Base-by-base conservation (phyloP, 2,113 vertebrate species). In the Mystacornis crossleyi region DNA sequence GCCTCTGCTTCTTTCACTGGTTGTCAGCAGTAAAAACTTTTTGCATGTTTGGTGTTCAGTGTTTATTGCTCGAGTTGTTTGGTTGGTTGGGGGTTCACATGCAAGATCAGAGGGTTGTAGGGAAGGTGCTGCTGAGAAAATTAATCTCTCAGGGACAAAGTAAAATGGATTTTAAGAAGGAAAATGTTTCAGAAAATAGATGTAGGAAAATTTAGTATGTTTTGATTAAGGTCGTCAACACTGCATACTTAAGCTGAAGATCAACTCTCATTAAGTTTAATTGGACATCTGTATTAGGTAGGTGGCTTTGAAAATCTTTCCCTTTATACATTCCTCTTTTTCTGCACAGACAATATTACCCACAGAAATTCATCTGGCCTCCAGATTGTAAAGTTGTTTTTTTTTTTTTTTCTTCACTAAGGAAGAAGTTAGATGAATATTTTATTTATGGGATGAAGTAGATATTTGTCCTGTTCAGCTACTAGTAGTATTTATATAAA, bases 271-370 rank as follows among this genome's bases (percentile, higher is more conserved):
- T 87, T 87, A 95, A 71, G 18, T 87, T 85, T 93, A 95, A 69
- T 75, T 85, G 57, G 65, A 74, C 26, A 47, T 72, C 78, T 81
- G 10, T 89, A 91, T 87, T 95, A 81, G 53, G 55, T 81, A 81
- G 75, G 61, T 89, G 57, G 31, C 61, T 96, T 85, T 93, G 73
- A 81, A 93, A 94, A 47, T 87, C 81, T 91, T 91, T 81, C 25
- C 17, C 9, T 94, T 94, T 79, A 65, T 61, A 42, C 2, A 26
- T 72, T 72, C 50, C 16, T 67, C 16, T 3, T 64, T 90, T 90
- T 83, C 53, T 87, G 24, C 42, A 57, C n/a, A 61, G 28, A 86
- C 29, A 89, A 5, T 55, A 38, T 65, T 86, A 62, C 29, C 42
- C 80, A 72, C 43, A 67, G 48, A 83, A 71, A 61, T 51, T 71